These are phyloP conservation scores for Austrofundulus limnaeus DNA, from an alignment of 2,113 vertebrate species.

Conservation along the genomic window DNA sequence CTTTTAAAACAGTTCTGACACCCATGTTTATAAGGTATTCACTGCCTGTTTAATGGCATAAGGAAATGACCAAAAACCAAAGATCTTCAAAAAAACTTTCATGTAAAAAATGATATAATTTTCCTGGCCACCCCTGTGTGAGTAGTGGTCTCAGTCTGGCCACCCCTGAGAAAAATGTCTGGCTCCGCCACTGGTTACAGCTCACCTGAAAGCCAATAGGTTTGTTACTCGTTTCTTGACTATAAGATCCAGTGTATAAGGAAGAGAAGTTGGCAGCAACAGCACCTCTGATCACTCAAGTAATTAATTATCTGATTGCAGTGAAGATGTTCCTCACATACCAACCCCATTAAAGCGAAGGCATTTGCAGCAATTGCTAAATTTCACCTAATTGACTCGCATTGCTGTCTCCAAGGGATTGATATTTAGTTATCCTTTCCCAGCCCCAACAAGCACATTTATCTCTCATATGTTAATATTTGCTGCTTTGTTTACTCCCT, in stretches of 20 bases:
- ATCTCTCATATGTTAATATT: conserved; percentile 1
- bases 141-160: too few relatives aligned
- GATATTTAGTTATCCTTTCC: conserved; percentile 42
- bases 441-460: conserved; percentile 6
- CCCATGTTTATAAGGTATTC: too few relatives aligned
- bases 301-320: conserved; percentile 74
- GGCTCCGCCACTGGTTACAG: too few relatives aligned
- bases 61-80: too few relatives aligned
- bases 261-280: conserved; percentile 50
- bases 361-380: conserved; percentile 48
- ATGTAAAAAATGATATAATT: too few relatives aligned
- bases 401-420: conserved; percentile 29
- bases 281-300: conserved; percentile 63
- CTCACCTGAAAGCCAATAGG: conserved; percentile 45
- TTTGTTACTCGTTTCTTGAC: conserved; percentile 16
- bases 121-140: too few relatives aligned
- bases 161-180: too few relatives aligned
- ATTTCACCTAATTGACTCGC: conserved; percentile 62
- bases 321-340: conserved; percentile 39
- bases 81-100: too few relatives aligned
- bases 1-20: too few relatives aligned
- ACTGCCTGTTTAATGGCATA: too few relatives aligned
- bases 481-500: neutral
- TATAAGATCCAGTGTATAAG: conserved; percentile 24
- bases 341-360: conserved; percentile 55